Base-by-base conservation (phyloP, 2,888 invertebrate genomes). In the Malthinus flaveolus region DNA sequence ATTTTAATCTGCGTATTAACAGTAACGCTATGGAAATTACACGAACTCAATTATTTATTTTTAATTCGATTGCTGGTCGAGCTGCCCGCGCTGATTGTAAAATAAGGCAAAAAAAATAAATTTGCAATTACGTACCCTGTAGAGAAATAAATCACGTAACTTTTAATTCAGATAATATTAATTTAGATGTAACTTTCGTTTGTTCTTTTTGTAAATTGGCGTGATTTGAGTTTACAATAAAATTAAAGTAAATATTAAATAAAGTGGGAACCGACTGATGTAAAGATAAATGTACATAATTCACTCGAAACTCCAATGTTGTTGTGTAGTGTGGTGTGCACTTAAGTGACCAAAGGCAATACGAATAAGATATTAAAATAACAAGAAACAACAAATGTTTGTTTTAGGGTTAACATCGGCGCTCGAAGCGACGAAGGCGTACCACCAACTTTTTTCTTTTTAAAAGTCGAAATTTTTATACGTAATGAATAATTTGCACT, bases 341-440 rank as follows among this genome's bases (percentile, higher is more conserved):
- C 70, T 72, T 72, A 68, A 67, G 69, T 72, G 56, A 73, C 75
- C 72, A 69, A 72, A 58, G 75, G 76, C 73, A 70, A 66, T 68
- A 62, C 67, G 68, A 42, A 76, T 75, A 73, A 76, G 75, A 76
- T 76, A 76, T 76, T 75, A 75, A 76, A 76, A 76, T 77, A 77
- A 77, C 76, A 72, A 76, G 75, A 75, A 76, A 72, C 71, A 78
- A 76, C 76, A 75, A 75, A 75, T 77, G 77, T 78, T 77, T 77
- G 77, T 76, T 77, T 75, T 75, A 70, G 73, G 72, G 71, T 71
- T 75, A 23, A 23, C 66, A 72, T 75, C 77, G 78, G 78, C 77
- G 76, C 77, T 72, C 66, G 63, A 64, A 72, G 78, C 77, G 73
- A 75, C 71, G 77, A 69, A 77, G 78, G 78, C 76, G 77, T 77